A percentile compares a stretch with the other conserved stretches of the same genome.
These are phyloP conservation scores for Eclectus roratus DNA, from an alignment of 2,113 vertebrate genomes.

Conservation along the genomic window DNA sequence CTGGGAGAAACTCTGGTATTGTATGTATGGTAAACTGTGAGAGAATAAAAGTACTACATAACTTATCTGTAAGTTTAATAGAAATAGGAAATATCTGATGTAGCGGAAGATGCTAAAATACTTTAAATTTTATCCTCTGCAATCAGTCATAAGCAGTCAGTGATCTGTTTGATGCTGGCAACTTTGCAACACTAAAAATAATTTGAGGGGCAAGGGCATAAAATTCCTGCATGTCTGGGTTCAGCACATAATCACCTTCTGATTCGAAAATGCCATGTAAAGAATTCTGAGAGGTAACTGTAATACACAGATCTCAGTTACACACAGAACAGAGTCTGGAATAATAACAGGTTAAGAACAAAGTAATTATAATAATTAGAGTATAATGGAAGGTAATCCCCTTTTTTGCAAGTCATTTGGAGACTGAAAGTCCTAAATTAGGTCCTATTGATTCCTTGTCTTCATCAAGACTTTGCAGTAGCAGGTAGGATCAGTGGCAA, in stretches of 20 bases:
- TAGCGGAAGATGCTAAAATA: background rate
- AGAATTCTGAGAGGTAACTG: background rate
- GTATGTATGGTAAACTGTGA: background rate
- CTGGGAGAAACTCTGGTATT: background rate
- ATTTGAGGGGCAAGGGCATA: background rate
- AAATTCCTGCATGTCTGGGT: background rate
- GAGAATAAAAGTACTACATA: background rate
- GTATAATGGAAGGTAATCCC: background rate
- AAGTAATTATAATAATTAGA: background rate
- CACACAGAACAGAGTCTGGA: background rate
- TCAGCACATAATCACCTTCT: background rate
- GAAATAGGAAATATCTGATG: background rate
- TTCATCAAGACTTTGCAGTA: background rate
- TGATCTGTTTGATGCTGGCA: background rate
- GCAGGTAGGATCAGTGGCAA: background rate
- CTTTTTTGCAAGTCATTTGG: background rate
- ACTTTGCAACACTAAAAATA: background rate
- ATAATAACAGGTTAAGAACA: background rate
- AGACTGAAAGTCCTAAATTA: background rate
- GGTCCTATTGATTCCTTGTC: background rate
- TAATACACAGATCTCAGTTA: background rate
- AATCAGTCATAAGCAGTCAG: background rate
- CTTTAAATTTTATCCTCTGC: background rate
- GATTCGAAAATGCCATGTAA: background rate
- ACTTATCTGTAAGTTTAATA: background rate